Conservation (phyloP, 2,113 vertebrate species). For the Corythaixoides concolor region DNA sequence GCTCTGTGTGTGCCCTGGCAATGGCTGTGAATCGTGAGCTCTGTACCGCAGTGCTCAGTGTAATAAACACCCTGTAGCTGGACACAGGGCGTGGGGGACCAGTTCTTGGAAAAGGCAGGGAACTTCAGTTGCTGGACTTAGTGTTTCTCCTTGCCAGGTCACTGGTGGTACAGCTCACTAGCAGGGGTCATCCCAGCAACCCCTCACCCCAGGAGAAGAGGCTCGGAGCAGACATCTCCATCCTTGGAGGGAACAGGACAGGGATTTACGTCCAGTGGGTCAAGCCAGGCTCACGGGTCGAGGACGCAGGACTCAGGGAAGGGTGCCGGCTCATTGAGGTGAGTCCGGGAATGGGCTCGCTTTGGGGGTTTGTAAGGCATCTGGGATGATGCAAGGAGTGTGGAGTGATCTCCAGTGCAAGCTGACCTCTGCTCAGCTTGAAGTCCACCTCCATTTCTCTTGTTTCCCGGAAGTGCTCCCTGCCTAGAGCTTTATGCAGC, state of each 20-base stretch:
- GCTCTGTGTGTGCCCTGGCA: background rate
- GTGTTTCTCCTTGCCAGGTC: slow-evolving; percentile 62
- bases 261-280: slow-evolving; percentile 86
- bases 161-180: slow-evolving; percentile 69
- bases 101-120: background rate
- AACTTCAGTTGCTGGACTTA: background rate
- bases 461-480: background rate
- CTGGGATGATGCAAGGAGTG: background rate
- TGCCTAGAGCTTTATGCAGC: background rate
- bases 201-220: slow-evolving; percentile 61
- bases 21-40: background rate
- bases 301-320: slow-evolving; percentile 79
- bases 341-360: background rate
- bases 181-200: slow-evolving; percentile 42
- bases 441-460: background rate
- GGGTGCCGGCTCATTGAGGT: slow-evolving; percentile 86
- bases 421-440: background rate
- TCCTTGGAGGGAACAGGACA: slow-evolving; percentile 82
- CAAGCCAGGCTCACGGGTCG: slow-evolving; percentile 78
- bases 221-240: slow-evolving; percentile 76
- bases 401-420: background rate
- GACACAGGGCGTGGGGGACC: background rate
- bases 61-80: background rate
- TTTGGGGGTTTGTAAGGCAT: background rate
- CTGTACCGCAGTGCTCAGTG: background rate